These are phyloP conservation scores for Ectemnius cavifrons DNA, from an alignment of 2,888 invertebrate species.

Conservation along the genomic window DNA sequence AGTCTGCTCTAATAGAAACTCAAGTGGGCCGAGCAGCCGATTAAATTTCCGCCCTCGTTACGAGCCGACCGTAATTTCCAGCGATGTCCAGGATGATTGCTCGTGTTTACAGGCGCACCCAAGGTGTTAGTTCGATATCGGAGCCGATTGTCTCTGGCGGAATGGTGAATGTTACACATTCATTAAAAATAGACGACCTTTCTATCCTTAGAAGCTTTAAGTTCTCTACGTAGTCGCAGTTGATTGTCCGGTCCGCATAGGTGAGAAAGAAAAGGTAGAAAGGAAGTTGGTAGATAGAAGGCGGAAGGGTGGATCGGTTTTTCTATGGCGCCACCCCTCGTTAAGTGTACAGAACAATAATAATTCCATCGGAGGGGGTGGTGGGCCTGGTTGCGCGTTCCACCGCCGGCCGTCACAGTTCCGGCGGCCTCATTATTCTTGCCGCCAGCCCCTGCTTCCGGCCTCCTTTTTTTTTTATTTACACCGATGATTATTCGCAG, in stretches of 20 bases:
- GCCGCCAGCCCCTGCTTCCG: slow-evolving; percentile 7
- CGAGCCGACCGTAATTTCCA: neutral
- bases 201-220: no score
- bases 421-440: slow-evolving; percentile 31
- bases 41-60: neutral
- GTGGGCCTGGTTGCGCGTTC: neutral
- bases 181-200: no score
- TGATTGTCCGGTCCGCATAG: no score
- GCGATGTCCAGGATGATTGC: neutral
- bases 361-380: slow-evolving; percentile 32
- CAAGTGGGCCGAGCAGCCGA: neutral
- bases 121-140: neutral
- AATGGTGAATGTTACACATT: neutral
- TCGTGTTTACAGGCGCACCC: neutral
- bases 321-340: no score
- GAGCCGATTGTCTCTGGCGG: neutral
- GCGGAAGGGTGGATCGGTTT: no score
- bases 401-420: neutral
- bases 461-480: slow-evolving; percentile 27
- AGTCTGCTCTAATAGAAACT: neutral
- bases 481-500: slow-evolving; percentile 36
- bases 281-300: no score
- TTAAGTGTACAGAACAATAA: slow-evolving; percentile 20
- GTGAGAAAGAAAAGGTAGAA: no score
- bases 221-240: no score